Evolutionary conservation across 2,113 vertebrate species (phyloP).

Genomic region (Redunca redunca): DNA sequence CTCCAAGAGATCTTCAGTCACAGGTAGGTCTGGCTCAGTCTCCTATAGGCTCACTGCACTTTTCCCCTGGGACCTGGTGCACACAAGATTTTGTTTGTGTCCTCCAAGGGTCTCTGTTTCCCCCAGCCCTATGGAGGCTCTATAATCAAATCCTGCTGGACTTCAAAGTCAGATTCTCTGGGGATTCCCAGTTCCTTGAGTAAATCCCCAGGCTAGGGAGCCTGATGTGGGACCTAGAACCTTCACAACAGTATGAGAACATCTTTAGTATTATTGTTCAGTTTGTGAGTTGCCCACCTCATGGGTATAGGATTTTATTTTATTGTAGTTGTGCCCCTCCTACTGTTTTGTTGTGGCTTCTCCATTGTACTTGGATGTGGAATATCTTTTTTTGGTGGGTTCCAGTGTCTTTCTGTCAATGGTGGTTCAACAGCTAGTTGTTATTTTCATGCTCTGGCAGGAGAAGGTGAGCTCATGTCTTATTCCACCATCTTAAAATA

Average conservation of each 20-base stretch:
- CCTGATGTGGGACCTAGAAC: background rate
- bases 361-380: background rate
- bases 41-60: background rate
- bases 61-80: background rate
- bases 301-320: background rate
- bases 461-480: background rate
- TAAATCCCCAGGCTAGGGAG: background rate
- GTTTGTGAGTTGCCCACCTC: background rate
- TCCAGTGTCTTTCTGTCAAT: background rate
- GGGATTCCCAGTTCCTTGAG: background rate
- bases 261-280: background rate
- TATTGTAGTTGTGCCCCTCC: background rate
- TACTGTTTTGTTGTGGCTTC: background rate
- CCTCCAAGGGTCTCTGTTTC: background rate
- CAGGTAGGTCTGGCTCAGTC: background rate
- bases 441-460: background rate
- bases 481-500: background rate
- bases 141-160: background rate
- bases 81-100: background rate
- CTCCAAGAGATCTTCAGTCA: background rate
- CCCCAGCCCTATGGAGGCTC: background rate
- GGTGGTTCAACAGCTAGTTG: background rate
- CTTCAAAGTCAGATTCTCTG: background rate
- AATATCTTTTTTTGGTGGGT: background rate
- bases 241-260: background rate